Evolutionary conservation across 2,113 vertebrate species (phyloP).

Genomic region (Gopherus evgoodei): DNA sequence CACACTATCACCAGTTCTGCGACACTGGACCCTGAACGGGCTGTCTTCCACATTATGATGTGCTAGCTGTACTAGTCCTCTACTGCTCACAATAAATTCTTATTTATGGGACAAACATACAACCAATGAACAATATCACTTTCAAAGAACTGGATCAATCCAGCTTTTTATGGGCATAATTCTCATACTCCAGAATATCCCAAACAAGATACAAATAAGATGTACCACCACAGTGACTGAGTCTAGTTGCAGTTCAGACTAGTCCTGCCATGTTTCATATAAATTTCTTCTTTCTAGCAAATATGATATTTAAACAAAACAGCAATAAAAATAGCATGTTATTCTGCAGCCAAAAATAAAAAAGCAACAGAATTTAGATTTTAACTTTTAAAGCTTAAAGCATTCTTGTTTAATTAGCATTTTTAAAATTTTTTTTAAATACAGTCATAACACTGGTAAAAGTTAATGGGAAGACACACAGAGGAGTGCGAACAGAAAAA

Average conservation of each 20-base stretch:
- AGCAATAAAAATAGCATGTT: conserved; percentile 75
- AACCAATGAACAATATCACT: conserved; percentile 75
- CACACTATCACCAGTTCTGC: conserved; percentile 23
- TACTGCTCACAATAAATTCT: conserved; percentile 55
- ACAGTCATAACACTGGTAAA: conserved; percentile 83
- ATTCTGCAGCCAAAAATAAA: conserved; percentile 77
- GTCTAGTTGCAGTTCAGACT: conserved; percentile 72
- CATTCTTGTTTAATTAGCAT: conserved; percentile 82
- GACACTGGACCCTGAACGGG: conserved; percentile 39
- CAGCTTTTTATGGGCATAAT: conserved; percentile 74
- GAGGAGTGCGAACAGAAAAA: conserved; percentile 77
- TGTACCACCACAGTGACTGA: conserved; percentile 68
- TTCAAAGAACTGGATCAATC: conserved; percentile 77
- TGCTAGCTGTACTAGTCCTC: conserved; percentile 52
- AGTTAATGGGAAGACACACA: conserved; percentile 81
- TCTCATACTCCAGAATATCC: conserved; percentile 72
- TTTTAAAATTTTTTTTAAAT: conserved; percentile 70
- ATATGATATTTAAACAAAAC: conserved; percentile 78
- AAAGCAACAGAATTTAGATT: conserved; percentile 78
- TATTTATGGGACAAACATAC: conserved; percentile 76
- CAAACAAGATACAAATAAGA: conserved; percentile 74
- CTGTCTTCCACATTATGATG: conserved; percentile 46
- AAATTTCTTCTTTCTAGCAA: conserved; percentile 74
- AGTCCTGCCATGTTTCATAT: conserved; percentile 77
- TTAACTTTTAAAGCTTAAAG: conserved; percentile 82